These are phyloP conservation scores for Drosophila arizonae DNA, from an alignment of 1,140 invertebrate genomes.

Conservation along the genomic window DNA sequence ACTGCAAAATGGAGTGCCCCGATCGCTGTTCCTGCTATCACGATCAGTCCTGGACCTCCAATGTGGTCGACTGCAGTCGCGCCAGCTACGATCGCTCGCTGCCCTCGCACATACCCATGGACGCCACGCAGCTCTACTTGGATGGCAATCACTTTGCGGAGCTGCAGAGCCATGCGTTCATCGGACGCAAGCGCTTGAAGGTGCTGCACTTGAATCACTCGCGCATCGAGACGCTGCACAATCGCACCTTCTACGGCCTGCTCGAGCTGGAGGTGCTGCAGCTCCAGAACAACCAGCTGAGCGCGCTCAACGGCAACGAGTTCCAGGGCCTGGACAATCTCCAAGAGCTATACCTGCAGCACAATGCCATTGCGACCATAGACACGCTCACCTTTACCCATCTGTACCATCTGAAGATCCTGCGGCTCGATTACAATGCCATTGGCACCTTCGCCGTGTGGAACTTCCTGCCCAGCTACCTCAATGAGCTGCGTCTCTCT, in stretches of 20 bases:
- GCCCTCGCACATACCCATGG: constrained; percentile 95
- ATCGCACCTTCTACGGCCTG: constrained; percentile 94
- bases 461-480: constrained; percentile 86
- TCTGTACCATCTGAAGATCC: constrained; percentile 87
- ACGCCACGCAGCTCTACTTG: constrained; percentile 93
- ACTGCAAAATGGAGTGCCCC: constrained; percentile 97
- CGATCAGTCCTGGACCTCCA: constrained; percentile 95
- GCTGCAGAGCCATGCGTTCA: constrained; percentile 93
- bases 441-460: constrained; percentile 90
- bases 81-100: constrained; percentile 88
- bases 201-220: constrained; percentile 93
- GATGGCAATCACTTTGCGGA: constrained; percentile 93
- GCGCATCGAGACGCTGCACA: constrained; percentile 93
- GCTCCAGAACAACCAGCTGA: constrained; percentile 91
- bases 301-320: constrained; percentile 91
- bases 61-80: constrained; percentile 94
- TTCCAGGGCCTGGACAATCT: constrained; percentile 90
- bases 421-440: constrained; percentile 91
- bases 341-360: constrained; percentile 92
- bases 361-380: constrained; percentile 90
- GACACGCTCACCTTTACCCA: constrained; percentile 90
- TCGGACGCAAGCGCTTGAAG: constrained; percentile 93
- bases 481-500: constrained; percentile 88
- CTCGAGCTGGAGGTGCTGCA: constrained; percentile 91
- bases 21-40: constrained; percentile 95